phyloP scores from a whole-genome alignment of 1,140 invertebrate genomes.

The Neomicropteryx cornuta region DNA sequence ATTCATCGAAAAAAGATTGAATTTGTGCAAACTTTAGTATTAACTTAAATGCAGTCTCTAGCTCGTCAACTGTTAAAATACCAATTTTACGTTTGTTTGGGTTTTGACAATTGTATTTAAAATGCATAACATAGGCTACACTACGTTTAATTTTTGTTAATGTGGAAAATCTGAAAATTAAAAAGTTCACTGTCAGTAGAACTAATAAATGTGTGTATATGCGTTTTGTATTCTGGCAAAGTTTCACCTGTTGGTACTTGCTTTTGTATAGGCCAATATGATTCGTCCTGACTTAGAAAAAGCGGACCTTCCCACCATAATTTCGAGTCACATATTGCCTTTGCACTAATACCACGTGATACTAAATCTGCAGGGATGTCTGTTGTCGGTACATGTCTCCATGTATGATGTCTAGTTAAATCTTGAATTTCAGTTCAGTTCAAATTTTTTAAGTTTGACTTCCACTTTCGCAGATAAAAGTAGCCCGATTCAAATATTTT shows the following conservation, averaged over 20 bases:
- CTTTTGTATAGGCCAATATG: constrained; percentile 1
- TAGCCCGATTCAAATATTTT: constrained; percentile 2
- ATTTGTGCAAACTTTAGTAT: constrained; percentile 3
- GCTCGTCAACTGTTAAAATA: background rate
- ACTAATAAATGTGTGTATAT: no score
- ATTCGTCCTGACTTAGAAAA: constrained; percentile 7
- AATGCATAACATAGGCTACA: background rate
- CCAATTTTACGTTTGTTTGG: background rate
- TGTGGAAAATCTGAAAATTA: constrained; percentile 2
- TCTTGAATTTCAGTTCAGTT: constrained; percentile 17
- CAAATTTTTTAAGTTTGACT: constrained; percentile 8
- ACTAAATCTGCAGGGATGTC: constrained; percentile 25
- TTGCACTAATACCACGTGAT: constrained; percentile 19
- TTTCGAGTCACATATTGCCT: constrained; percentile 9
- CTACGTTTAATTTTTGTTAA: constrained; percentile 3
- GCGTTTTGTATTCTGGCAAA: no score
- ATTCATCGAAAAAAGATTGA: constrained; percentile 2
- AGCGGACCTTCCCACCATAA: constrained; percentile 23
- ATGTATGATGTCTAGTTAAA: constrained; percentile 10
- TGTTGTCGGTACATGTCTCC: constrained; percentile 14
- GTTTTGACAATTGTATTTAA: background rate
- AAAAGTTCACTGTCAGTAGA: no score
- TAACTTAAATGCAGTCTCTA: background rate
- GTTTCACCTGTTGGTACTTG: background rate
- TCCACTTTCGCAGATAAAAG: constrained; percentile 12